These are phyloP conservation scores for Pseudomyrmex flavicornis DNA, from an alignment of 1,140 invertebrate species.

Conservation along the genomic window DNA sequence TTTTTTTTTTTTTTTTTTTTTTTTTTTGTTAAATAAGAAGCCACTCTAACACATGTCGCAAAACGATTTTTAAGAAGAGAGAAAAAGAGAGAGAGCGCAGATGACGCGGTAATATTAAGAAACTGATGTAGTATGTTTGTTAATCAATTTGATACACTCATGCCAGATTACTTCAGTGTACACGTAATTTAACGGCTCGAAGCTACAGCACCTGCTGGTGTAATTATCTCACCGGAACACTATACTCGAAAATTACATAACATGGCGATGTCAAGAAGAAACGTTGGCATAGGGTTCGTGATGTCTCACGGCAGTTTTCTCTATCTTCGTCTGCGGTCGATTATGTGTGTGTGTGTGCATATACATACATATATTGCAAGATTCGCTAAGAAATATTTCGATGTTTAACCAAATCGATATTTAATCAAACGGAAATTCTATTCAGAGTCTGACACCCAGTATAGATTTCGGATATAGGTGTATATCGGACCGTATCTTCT, in stretches of 20 bases:
- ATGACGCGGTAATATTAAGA: constrained; percentile 28
- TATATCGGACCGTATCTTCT: constrained; percentile 81
- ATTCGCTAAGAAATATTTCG: background rate
- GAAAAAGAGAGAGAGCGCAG: background rate
- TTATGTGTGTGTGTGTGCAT: too few species aligned
- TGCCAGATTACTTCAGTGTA: constrained; percentile 51
- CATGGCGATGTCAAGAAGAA: constrained; percentile 24
- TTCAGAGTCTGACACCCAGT: constrained; percentile 77
- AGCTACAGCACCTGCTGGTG: constrained; percentile 42
- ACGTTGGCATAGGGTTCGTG: constrained; percentile 17
- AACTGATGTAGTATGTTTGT: constrained; percentile 35
- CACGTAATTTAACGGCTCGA: constrained; percentile 50
- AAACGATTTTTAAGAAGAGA: constrained; percentile 14
- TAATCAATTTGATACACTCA: constrained; percentile 49
- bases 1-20: too few species aligned
- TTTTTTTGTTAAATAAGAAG: too few species aligned
- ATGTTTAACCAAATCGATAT: background rate
- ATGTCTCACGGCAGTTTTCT: constrained; percentile 2
- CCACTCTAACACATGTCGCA: too few species aligned
- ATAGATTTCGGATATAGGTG: constrained; percentile 82
- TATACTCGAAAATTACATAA: constrained; percentile 46
- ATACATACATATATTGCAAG: background rate
- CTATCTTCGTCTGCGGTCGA: background rate
- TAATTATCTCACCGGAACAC: constrained; percentile 45
- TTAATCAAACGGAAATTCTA: constrained; percentile 44